phyloP scores from a whole-genome alignment of 2,888 invertebrate genomes.

The Meteorus cinctellus region DNA sequence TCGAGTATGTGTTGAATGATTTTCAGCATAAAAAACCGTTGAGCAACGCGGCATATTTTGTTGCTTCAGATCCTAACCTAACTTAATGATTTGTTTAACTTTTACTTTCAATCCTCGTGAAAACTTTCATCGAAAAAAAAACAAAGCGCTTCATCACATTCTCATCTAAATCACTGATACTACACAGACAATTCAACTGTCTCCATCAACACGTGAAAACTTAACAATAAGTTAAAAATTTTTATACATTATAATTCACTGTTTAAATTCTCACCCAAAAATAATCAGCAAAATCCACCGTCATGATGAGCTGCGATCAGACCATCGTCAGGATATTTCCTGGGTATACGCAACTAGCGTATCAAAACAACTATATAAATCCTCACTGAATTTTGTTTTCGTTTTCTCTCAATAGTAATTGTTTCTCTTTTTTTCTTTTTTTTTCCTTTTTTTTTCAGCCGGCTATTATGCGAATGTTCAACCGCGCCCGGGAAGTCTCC shows the following conservation, averaged over 20 bases:
- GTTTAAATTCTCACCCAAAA: slow-evolving; percentile 75
- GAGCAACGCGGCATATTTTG: slow-evolving; percentile 26
- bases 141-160: too few species aligned
- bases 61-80: slow-evolving; percentile 42
- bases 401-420: too few species aligned
- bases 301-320: slow-evolving; percentile 74
- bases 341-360: slow-evolving; percentile 4
- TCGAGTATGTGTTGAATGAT: background rate
- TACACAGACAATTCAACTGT: too few species aligned
- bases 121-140: too few species aligned
- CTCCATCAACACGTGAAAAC: too few species aligned
- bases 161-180: too few species aligned
- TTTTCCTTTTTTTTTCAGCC: too few species aligned
- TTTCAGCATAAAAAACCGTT: slow-evolving; percentile 3
- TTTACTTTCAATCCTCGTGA: background rate
- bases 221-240: too few species aligned
- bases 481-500: slow-evolving; percentile 40
- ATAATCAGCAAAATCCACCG: slow-evolving; percentile 77
- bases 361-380: background rate
- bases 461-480: slow-evolving; percentile 20
- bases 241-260: background rate
- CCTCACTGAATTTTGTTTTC: too few species aligned
- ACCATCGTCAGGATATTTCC: slow-evolving; percentile 59
- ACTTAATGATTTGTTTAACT: background rate
- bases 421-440: too few species aligned